A percentile compares a stretch with the other conserved stretches of the same genome.
Conservation (phyloP, 2,113 vertebrate species). For the Falco punctatus region DNA sequence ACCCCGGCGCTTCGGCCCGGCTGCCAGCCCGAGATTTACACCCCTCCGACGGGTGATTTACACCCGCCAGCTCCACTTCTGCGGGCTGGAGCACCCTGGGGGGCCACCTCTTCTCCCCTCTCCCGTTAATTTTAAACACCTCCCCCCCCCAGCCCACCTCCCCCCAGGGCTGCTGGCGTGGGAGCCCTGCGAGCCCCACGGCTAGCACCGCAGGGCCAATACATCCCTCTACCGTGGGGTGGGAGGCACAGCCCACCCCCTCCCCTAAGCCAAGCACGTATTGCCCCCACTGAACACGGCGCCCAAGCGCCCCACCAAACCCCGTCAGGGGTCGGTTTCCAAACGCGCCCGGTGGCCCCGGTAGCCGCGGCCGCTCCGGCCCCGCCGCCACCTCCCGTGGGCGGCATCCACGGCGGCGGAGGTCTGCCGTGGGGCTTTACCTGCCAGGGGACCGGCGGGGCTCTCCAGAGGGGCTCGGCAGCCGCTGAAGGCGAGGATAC, state of each 20-base stretch:
- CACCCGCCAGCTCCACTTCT: not conserved
- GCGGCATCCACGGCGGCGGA: not conserved
- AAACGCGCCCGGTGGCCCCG: not conserved
- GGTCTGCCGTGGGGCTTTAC: not conserved
- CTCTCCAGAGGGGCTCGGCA: not conserved
- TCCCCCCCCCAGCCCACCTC: not conserved
- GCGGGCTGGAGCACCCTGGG: not conserved
- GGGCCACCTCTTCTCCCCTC: not conserved
- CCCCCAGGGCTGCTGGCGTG: not conserved
- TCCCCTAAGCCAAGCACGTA: rapidly evolving
- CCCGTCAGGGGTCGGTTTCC: rapidly evolving
- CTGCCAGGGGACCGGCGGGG: not conserved
- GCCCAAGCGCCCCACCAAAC: not conserved
- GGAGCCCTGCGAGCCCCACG: not conserved
- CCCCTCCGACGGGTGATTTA: not conserved
- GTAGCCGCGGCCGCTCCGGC: not conserved
- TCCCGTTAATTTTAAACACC: no score
- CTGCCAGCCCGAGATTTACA: not conserved
- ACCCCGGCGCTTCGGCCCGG: not conserved
- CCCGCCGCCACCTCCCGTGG: not conserved
- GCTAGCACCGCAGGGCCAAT: rapidly evolving
- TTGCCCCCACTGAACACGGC: rapidly evolving
- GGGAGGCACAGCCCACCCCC: not conserved
- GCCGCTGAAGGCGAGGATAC: rapidly evolving
- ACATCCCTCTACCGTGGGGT: rapidly evolving